Base-by-base conservation (phyloP, 2,113 vertebrate genomes). In the Embiotoca jacksoni region DNA sequence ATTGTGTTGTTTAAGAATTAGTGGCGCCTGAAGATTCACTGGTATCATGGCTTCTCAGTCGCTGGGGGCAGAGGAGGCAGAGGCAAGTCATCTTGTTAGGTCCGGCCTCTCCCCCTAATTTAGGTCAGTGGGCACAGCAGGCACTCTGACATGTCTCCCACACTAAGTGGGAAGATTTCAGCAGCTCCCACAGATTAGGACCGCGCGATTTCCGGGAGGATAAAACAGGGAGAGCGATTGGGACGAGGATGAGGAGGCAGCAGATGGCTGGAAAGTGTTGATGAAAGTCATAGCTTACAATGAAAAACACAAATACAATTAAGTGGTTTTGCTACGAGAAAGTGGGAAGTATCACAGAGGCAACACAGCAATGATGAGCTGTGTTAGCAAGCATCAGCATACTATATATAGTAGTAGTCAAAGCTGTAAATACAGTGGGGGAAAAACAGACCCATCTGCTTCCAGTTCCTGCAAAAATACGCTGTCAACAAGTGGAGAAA, bases 81-180 rank as follows among this genome's bases (percentile, higher is more conserved):
- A 37, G 67, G 49, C 7, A 50, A 56, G 56, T 80, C 74, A 80
- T 82, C 71, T 71, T 78, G 86, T 81, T 80, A 63, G 80, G 63
- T 60, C 68, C 59, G 73, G 75, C 80, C 71, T 75, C 66, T 57
- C 46, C 16, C 63, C 74, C 70, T 68, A 81, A 91, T 89, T 90
- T 67, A 85, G 91, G 89, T 90, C 88, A 90, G 75, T 75, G 75
- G 78, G 77, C 78, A 82, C 84, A 86, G 84, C 81, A 75, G 72
- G 79, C 73, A 65, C 80, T 73, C 55, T 54, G 75, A 82, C 80
- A 81, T 72, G 58, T 74, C 84, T 85, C 84, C 83, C 36, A 61
- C 66, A 52, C 39, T 86, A 83, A 86, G 69, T 90, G 73, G 88
- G 78, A 84, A 73, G 85, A 89, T 86, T 91, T 79, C 71, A 72